Evolutionary conservation across 1,140 invertebrate species (phyloP).

Genomic region (Telenomus remus): DNA sequence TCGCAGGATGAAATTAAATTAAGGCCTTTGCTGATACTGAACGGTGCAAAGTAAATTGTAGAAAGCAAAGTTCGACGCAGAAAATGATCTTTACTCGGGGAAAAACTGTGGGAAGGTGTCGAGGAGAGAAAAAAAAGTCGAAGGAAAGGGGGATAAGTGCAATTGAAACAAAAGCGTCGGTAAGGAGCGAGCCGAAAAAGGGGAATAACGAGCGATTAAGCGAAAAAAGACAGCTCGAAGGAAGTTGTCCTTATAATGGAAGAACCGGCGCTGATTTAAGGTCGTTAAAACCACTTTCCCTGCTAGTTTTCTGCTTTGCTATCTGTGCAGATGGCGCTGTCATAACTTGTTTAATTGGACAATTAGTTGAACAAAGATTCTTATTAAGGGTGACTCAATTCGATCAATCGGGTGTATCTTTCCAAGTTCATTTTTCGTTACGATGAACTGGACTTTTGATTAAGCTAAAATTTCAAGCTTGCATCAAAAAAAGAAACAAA

Average conservation of each 20-base stretch:
- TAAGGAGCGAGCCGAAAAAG: background rate
- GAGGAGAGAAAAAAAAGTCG: background rate
- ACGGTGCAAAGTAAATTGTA: constrained; percentile 40
- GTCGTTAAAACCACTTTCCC: constrained; percentile 51
- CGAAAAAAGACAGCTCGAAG: constrained; percentile 9
- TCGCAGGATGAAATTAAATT: constrained; percentile 46
- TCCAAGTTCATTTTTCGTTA: too few species aligned
- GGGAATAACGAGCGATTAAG: constrained; percentile 11
- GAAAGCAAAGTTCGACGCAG: constrained; percentile 34
- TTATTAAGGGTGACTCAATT: too few species aligned
- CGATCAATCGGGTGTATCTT: too few species aligned
- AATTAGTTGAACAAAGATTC: constrained; percentile 15
- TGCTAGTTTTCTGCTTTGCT: too few species aligned
- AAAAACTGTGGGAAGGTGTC: background rate
- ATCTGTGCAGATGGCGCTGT: too few species aligned
- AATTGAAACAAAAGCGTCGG: constrained; percentile 4
- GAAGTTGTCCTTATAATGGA: constrained; percentile 29
- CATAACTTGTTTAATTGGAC: constrained; percentile 3
- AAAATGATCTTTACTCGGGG: constrained; percentile 33
- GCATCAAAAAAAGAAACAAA: too few species aligned
- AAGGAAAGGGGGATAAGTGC: background rate
- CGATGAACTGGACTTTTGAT: too few species aligned
- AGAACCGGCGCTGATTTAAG: constrained; percentile 38
- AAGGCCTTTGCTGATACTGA: constrained; percentile 33
- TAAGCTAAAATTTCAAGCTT: too few species aligned